phyloP scores from a whole-genome alignment of 2,888 invertebrate genomes.

The Cerceris ruficornis region DNA sequence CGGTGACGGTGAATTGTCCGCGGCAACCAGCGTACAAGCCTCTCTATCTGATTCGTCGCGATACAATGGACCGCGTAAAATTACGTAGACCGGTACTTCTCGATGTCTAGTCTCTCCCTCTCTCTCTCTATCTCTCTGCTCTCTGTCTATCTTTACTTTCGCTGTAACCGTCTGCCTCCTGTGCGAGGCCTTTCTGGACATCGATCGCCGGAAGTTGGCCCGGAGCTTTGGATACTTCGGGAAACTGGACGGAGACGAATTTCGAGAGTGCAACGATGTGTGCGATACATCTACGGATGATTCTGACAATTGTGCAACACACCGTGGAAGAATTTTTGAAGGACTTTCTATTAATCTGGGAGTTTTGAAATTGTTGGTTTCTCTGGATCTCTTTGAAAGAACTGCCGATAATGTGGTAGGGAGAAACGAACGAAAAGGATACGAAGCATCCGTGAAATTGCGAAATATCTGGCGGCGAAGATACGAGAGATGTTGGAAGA shows the following conservation, averaged over 20 bases:
- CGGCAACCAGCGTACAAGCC: constrained; percentile 35
- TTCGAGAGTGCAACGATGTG: not conserved
- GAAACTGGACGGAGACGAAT: constrained; percentile 18
- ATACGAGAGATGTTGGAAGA: constrained; percentile 25
- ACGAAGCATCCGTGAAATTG: constrained; percentile 37
- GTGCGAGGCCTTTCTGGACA: constrained; percentile 42
- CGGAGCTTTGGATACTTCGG: constrained; percentile 42
- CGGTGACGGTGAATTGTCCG: constrained; percentile 51
- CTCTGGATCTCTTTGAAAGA: no score
- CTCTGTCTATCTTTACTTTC: not conserved
- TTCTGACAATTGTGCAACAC: not conserved
- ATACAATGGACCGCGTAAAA: constrained; percentile 56
- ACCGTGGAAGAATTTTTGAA: no score
- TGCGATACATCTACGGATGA: not conserved
- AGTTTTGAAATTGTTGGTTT: no score
- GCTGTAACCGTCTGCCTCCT: constrained; percentile 14
- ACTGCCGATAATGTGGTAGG: no score
- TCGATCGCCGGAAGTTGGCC: constrained; percentile 59
- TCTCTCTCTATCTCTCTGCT: not conserved
- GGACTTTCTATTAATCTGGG: no score
- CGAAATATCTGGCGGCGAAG: constrained; percentile 31
- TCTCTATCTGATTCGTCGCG: constrained; percentile 51
- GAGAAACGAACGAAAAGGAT: not conserved
- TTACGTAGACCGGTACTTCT: constrained; percentile 37
- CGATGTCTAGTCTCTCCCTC: not conserved